Conservation (phyloP, 2,797 vertebrate genomes). For the Allochrocebus solatus region DNA sequence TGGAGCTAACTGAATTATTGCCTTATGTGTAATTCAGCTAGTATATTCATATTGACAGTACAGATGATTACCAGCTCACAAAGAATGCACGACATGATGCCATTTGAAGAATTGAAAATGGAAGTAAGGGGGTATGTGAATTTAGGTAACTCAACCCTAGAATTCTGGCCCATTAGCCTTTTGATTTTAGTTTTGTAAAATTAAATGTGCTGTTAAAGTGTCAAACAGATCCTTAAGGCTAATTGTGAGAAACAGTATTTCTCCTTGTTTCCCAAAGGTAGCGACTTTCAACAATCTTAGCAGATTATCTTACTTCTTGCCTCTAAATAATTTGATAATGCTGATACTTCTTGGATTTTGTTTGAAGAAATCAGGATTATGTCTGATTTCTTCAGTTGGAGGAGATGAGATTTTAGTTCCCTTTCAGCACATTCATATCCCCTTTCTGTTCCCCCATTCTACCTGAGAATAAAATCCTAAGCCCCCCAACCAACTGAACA, state of each 20-base stretch:
- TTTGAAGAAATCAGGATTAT: neutral
- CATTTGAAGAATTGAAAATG: neutral
- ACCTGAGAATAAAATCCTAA: too few relatives aligned
- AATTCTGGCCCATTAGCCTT: neutral
- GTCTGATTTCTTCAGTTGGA: neutral
- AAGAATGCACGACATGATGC: neutral
- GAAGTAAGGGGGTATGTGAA: neutral
- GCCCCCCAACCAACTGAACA: too few relatives aligned
- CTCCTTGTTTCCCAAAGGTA: neutral
- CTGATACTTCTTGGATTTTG: neutral
- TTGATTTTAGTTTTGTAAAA: constrained; percentile 11
- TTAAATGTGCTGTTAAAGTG: neutral
- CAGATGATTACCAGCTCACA: neutral
- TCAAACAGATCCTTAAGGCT: constrained; percentile 10
- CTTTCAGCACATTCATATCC: neutral
- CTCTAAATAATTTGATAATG: neutral
- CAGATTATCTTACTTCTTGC: constrained; percentile 20
- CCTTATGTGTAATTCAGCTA: neutral
- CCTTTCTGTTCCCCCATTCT: neutral
- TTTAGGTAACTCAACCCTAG: neutral
- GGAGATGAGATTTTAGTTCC: neutral
- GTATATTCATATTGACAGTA: neutral
- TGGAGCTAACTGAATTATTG: neutral
- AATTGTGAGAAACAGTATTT: constrained; percentile 12
- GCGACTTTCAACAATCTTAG: neutral